These are phyloP conservation scores for Tetramorium alpestre DNA, from an alignment of 1,140 invertebrate species.

Conservation along the genomic window DNA sequence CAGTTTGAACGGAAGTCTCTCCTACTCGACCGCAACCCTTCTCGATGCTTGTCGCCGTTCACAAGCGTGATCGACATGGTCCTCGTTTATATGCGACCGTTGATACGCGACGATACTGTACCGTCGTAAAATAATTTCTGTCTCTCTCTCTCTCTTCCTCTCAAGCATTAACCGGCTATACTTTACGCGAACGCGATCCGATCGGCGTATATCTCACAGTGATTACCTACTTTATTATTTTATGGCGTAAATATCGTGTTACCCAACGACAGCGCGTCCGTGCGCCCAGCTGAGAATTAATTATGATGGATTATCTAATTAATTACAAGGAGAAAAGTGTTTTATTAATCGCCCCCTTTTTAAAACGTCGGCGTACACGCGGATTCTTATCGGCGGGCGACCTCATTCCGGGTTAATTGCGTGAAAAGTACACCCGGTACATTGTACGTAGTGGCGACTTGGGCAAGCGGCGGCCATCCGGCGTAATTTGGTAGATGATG, in stretches of 20 bases:
- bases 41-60: constrained; percentile 54
- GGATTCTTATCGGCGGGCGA: constrained; percentile 42
- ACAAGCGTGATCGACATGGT: constrained; percentile 31
- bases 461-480: constrained; percentile 21
- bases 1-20: constrained; percentile 63
- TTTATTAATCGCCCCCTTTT: constrained; percentile 39
- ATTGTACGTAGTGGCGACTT: background rate
- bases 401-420: constrained; percentile 63
- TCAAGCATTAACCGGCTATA: background rate
- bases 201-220: background rate
- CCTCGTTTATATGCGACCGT: background rate
- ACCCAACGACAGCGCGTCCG: background rate
- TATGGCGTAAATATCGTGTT: constrained; percentile 2
- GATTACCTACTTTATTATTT: constrained; percentile 35
- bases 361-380: background rate
- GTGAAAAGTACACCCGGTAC: constrained; percentile 64
- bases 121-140: constrained; percentile 7
- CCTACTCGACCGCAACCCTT: constrained; percentile 39
- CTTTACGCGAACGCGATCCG: constrained; percentile 12
- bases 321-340: constrained; percentile 15
- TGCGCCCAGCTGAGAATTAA: constrained; percentile 14
- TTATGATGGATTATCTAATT: constrained; percentile 54
- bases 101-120: background rate
- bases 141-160: background rate
- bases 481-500: constrained; percentile 68